These are phyloP conservation scores for Oceanodroma leucorhoa DNA, from an alignment of 2,797 vertebrate genomes.

Conservation along the genomic window DNA sequence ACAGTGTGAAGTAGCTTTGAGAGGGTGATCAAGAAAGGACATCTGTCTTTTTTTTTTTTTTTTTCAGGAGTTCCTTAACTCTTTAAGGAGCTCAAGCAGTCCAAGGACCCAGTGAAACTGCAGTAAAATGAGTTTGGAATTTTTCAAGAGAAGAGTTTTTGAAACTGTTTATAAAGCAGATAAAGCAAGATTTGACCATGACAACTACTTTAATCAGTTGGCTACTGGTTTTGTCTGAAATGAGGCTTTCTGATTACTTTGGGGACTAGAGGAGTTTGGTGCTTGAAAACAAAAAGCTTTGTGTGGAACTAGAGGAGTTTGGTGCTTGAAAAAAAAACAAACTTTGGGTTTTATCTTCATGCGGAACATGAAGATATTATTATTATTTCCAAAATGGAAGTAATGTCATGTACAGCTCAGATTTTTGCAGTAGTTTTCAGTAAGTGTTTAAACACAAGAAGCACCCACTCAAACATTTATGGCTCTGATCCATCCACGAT, in stretches of 20 bases:
- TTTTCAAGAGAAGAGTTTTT: background rate
- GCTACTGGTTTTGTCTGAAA: background rate
- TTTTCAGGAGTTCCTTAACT: background rate
- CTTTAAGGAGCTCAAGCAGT: background rate
- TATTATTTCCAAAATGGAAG: background rate
- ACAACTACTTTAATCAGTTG: background rate
- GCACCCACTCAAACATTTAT: background rate
- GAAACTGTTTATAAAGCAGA: background rate
- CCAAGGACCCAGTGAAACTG: background rate
- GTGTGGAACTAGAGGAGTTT: background rate
- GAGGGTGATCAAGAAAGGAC: background rate
- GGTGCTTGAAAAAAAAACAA: background rate
- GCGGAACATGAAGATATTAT: background rate
- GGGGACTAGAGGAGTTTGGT: background rate
- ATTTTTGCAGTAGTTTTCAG: background rate
- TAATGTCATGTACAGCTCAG: background rate
- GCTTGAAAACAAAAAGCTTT: background rate
- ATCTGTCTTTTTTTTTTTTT: background rate
- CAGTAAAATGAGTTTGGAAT: background rate
- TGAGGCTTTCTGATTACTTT: background rate
- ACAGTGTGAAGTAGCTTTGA: background rate
- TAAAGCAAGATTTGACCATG: background rate
- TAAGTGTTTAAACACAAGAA: background rate
- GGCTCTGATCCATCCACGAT: background rate
- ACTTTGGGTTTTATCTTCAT: background rate